phyloP scores from a whole-genome alignment of 2,888 invertebrate species.

The Lasioglossum morio region DNA sequence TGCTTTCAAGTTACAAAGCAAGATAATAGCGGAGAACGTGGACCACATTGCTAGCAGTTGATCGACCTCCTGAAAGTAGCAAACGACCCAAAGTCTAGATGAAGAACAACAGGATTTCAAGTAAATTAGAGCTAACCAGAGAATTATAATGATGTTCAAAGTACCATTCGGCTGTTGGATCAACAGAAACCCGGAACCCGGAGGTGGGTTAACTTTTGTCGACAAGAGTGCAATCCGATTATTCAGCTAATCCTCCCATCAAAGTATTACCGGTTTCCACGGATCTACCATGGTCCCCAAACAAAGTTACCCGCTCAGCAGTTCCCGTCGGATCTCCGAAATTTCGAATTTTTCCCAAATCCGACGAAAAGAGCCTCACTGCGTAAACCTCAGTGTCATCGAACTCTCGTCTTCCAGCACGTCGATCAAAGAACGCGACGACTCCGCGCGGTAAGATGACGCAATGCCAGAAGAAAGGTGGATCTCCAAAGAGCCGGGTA shows the following conservation, averaged over 20 bases:
- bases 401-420: conserved; percentile 52
- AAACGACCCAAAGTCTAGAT: neutral
- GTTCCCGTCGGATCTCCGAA: neutral
- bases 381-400: conserved; percentile 51
- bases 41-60: neutral
- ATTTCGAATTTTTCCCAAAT: neutral
- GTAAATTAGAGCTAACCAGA: neutral
- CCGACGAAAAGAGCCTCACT: neutral
- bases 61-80: neutral
- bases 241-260: neutral
- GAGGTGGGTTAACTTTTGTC: neutral
- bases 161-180: neutral
- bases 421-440: conserved; percentile 48
- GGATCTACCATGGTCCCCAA: neutral
- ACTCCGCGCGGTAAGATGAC: neutral
- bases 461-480: too few relatives aligned
- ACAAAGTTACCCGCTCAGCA: neutral
- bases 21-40: neutral
- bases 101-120: neutral
- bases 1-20: neutral
- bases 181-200: neutral
- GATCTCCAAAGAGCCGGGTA: conserved; percentile 12
- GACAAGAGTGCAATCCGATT: neutral
- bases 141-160: neutral
- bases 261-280: neutral